phyloP scores from a whole-genome alignment of 2,113 vertebrate species.

The Lethenteron reissneri region DNA sequence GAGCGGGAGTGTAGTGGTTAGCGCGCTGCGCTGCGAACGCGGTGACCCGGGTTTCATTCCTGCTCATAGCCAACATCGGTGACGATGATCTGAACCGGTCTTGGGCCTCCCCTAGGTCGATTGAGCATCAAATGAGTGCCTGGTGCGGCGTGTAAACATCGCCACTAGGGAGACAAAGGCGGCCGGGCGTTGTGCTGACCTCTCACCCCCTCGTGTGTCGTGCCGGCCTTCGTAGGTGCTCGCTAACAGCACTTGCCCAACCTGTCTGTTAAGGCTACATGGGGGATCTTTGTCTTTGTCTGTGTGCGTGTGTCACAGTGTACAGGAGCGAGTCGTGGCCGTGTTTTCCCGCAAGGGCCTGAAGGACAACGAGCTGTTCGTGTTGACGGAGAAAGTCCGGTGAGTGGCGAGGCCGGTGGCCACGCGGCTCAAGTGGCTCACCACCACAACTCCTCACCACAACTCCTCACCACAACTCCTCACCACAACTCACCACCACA shows the following conservation, averaged over 20 bases:
- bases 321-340: slow-evolving; percentile 71
- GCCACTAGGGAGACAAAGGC: background rate
- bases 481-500: too few relatives aligned
- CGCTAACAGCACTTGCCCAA: background rate
- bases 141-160: background rate
- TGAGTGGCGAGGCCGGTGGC: slow-evolving; percentile 13
- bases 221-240: background rate
- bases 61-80: too few relatives aligned
- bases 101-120: background rate
- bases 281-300: background rate
- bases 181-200: too few relatives aligned
- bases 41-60: too few relatives aligned
- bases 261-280: background rate
- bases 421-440: too few relatives aligned
- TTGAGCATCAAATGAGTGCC: background rate
- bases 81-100: too few relatives aligned
- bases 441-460: too few relatives aligned
- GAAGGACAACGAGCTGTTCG: slow-evolving; percentile 67
- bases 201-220: background rate
- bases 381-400: slow-evolving; percentile 91
- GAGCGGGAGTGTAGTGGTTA: too few relatives aligned
- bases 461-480: too few relatives aligned
- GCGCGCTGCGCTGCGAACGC: too few relatives aligned
- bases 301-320: slow-evolving; percentile 27
- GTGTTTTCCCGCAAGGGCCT: slow-evolving; percentile 82